Evolutionary conservation across 2,888 invertebrate species (phyloP), one percentile per base, ranked within the genome.

Genomic region (Myopa tessellatipennis): DNA sequence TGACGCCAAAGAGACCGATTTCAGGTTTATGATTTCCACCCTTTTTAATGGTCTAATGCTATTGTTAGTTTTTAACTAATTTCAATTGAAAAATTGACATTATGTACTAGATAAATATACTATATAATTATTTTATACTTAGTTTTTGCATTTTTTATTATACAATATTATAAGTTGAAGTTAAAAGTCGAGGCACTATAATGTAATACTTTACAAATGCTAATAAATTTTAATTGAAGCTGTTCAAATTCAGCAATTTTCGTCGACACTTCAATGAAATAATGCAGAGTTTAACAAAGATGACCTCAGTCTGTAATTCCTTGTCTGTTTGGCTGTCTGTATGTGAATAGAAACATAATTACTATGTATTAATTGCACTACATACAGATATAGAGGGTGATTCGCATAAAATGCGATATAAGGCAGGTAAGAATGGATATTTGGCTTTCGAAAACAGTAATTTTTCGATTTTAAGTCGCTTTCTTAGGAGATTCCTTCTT

Each of bases 271-370:
- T 65, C 14, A 36, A 5, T 34, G 36, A 65, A 10, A 65, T 65
- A 2, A 38, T 38, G 38, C 12, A 52, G 12, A 70, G 70, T 70
- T 70, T 52, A 70, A 70, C 36, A 52, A 16, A 70, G 36, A 34
- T 70, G 70, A 70, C 70, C 55, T 70, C 55, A 14, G 55, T 58
- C 38, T 38, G 52, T 14, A 55, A 61, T 61, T 45, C 10, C 10
- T 1, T 45, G 7, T 45, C 18, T 26, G 38, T 14, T 4, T 65
- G 38, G 4, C 12, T 65, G 65, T 38, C 12, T 45, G 45, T 45
- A 45, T 10, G 10, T 45, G 45, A 26, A 26, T 26, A 26, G 26
- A 26, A 26, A 26, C 26, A 26, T 26, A 26, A 26, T 26, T 26
- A 26, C 26, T 26, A 26, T 26, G 26, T 26, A 26, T 26, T 26